phyloP scores from a whole-genome alignment of 2,113 vertebrate species.

The Pangasianodon hypophthalmus region DNA sequence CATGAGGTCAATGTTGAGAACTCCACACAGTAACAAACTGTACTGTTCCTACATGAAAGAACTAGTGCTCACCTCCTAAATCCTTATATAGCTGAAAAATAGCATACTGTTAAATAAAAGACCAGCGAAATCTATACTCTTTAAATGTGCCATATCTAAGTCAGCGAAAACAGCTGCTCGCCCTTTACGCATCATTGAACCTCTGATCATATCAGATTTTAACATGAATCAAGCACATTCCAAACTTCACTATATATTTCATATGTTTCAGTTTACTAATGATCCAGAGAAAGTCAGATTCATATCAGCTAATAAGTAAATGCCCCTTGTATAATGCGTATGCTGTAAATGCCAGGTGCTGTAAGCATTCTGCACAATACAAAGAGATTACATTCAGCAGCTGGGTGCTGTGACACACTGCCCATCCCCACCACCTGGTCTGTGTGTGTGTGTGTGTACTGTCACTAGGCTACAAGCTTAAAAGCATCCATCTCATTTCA shows the following conservation, averaged over 20 bases:
- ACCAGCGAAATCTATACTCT: neutral
- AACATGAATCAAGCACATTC: slow-evolving; percentile 3
- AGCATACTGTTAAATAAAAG: neutral
- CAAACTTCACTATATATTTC: neutral
- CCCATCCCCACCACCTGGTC: slow-evolving; percentile 63
- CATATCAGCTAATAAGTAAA: slow-evolving; percentile 2
- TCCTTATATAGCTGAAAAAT: neutral
- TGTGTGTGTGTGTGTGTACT: slow-evolving; percentile 31
- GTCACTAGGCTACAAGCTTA: slow-evolving; percentile 55
- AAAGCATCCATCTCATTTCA: slow-evolving; percentile 64
- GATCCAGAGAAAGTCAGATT: slow-evolving; percentile 7
- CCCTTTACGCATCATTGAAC: neutral
- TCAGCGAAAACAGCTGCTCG: neutral
- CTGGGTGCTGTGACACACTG: slow-evolving; percentile 47
- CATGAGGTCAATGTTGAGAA: neutral
- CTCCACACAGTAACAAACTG: neutral
- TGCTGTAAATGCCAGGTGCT: slow-evolving; percentile 43
- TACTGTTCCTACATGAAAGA: neutral
- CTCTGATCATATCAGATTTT: slow-evolving; percentile 6
- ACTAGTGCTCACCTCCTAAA: neutral
- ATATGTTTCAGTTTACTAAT: neutral
- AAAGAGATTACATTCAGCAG: slow-evolving; percentile 40
- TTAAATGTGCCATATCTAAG: neutral
- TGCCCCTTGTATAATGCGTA: slow-evolving; percentile 6
- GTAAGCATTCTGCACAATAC: slow-evolving; percentile 42